phyloP scores from a whole-genome alignment of 2,888 invertebrate genomes.

The Chorisops tibialis region DNA sequence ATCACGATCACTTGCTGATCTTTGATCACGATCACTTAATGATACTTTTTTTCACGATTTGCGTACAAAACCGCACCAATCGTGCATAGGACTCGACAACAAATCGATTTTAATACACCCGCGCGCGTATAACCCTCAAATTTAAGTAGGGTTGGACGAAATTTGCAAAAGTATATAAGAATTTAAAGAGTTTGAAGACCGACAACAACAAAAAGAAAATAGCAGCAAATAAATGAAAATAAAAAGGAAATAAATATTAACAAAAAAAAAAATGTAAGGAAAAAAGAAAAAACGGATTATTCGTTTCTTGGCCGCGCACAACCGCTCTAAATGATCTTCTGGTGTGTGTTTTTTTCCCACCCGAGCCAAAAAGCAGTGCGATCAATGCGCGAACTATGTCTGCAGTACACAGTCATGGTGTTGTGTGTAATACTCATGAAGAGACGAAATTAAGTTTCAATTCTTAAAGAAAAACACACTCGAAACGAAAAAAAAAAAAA shows the following conservation, averaged over 20 bases:
- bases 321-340: slow-evolving; percentile 49
- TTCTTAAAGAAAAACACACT: background rate
- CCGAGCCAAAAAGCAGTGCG: background rate
- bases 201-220: background rate
- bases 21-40: too few species aligned
- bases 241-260: background rate
- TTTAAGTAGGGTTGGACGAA: too few species aligned
- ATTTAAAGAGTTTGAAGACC: too few species aligned
- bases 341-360: slow-evolving; percentile 11
- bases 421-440: background rate
- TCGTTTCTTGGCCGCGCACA: slow-evolving; percentile 42
- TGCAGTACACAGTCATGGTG: background rate
- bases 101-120: too few species aligned
- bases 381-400: background rate
- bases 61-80: too few species aligned
- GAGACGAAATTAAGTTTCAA: slow-evolving; percentile 11
- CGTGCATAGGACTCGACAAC: too few species aligned
- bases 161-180: too few species aligned
- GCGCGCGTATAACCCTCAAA: too few species aligned
- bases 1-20: too few species aligned
- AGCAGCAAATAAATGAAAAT: background rate
- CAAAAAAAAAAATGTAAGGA: background rate
- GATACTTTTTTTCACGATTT: too few species aligned
- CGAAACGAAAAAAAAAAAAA: background rate
- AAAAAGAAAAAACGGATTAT: slow-evolving; percentile 31